Evolutionary conservation across 2,113 vertebrate species (phyloP), one percentile per base, ranked within the genome.

Genomic region (Strigops habroptila): DNA sequence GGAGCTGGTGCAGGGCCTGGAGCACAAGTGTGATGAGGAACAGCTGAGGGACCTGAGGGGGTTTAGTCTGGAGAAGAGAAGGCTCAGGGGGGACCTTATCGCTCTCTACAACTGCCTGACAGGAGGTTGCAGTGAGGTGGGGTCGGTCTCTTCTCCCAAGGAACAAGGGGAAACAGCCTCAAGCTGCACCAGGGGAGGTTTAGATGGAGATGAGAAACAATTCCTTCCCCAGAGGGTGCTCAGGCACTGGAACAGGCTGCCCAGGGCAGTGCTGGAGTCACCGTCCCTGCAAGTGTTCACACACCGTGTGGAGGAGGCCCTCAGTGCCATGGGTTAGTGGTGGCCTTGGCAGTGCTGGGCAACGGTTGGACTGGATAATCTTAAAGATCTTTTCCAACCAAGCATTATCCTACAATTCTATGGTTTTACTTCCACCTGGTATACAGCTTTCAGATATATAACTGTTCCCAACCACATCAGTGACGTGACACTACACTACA

Each of bases 391-490:
- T 35, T 59, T 59, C 33, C 33, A 59, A 35, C 21, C 33, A n/a
- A 35, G 21, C 22, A 59, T 59, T n/a, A 59, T 35, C 55, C 55
- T n/a, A 59, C 57, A 35, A 15, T 59, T 59, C 57, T 35, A 35
- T 23, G 21, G 23, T 35, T 59, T 33, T 15, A 31, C 37, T 75
- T 55, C 75, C 49, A 84, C 35, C 10, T 0, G 30, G 10, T 9
- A 12, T 1, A 0, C 3, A 6, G 6, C 6, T n/a, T 91, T 59
- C 3, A 57, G 44, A 7, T 2, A 18, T 0, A 2, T 1, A 51
- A 30, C 28, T 24, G 28, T 0, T 35, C 27, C 64, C 5, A 12
- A 2, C 22, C 8, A 8, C 2, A 35, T 3, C 62, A 17, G 28
- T 18, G 22, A 67, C 44, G 2, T n/a, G n/a, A n/a, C n/a, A n/a